A percentile compares a stretch with the other conserved stretches of the same genome.
Evolutionary conservation across 1,140 invertebrate species (phyloP).

Genomic region (Sipha flava): DNA sequence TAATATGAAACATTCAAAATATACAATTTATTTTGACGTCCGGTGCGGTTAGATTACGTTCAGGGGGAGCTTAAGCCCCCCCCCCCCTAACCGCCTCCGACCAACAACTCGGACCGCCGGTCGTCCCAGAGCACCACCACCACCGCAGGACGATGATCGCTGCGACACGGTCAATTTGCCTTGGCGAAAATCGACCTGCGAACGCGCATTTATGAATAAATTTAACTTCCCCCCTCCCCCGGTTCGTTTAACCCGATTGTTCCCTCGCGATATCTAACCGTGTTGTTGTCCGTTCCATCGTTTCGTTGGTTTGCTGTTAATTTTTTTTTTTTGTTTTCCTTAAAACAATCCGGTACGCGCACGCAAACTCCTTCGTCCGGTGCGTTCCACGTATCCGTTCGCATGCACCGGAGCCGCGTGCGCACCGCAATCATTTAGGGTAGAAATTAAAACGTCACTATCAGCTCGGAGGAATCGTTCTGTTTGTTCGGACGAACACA

Average conservation of each 20-base stretch:
- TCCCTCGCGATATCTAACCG: background rate
- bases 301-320: background rate
- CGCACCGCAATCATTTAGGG: slow-evolving; percentile 21
- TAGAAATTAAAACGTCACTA: slow-evolving; percentile 13
- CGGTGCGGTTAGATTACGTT: too few relatives aligned
- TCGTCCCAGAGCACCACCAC: too few relatives aligned
- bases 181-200: background rate
- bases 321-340: background rate
- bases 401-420: background rate
- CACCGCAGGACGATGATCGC: too few relatives aligned
- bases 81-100: too few relatives aligned
- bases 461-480: slow-evolving; percentile 21
- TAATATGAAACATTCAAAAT: too few relatives aligned
- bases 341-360: background rate
- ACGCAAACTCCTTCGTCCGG: background rate
- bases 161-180: slow-evolving; percentile 19
- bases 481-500: background rate
- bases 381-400: background rate
- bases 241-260: slow-evolving; percentile 1
- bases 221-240: background rate
- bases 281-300: too few relatives aligned
- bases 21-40: too few relatives aligned
- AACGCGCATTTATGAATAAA: slow-evolving; percentile 13
- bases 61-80: too few relatives aligned
- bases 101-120: too few relatives aligned